Base-by-base conservation (phyloP, 2,113 vertebrate genomes). In the Polyodon spathula region DNA sequence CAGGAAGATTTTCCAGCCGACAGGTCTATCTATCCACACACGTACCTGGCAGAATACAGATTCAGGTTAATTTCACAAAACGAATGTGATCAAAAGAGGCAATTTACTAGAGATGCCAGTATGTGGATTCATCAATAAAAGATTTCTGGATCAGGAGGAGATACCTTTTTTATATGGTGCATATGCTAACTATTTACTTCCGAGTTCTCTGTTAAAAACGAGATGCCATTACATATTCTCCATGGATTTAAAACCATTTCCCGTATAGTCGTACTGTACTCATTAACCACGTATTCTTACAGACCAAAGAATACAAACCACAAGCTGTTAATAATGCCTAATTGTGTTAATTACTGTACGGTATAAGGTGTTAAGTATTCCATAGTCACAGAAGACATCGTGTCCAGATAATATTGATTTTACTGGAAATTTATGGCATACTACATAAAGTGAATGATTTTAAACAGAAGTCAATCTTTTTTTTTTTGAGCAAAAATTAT, bases 21-120 rank as follows among this genome's bases (percentile, higher is more conserved):
- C 85, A 83, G 68, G 81, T 86, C 83, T 81, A 68, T 63, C 62
- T 17, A 40, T 37, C 57, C 40, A 54, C 11, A 42, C 48, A 63
- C 71, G 72, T 77, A 85, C 81, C 84, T 84, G 79, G 65, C 72
- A 71, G 71, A 73, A 68, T 81, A 75, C 54, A 76, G 74, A 65
- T 71, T 83, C 76, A 76, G 74, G 67, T 76, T 78, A 67, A 86
- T 86, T 86, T 84, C 71, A 73, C 69, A 78, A 82, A 84, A 74
- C 68, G 68, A 62, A 67, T 69, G 71, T 81, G 83, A 85, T 86
- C 85, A 86, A 86, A 7, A 86, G 80, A 83, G 81, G 69, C 78
- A 76, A 83, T 82, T 87, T 85, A 77, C 76, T 79, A 84, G 78
- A 80, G 78, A 78, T 83, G 86, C 78, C n/a, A n/a, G n/a, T n/a